These are phyloP conservation scores for Drosophila sordidula DNA, from an alignment of 2,888 invertebrate species.

Conservation along the genomic window DNA sequence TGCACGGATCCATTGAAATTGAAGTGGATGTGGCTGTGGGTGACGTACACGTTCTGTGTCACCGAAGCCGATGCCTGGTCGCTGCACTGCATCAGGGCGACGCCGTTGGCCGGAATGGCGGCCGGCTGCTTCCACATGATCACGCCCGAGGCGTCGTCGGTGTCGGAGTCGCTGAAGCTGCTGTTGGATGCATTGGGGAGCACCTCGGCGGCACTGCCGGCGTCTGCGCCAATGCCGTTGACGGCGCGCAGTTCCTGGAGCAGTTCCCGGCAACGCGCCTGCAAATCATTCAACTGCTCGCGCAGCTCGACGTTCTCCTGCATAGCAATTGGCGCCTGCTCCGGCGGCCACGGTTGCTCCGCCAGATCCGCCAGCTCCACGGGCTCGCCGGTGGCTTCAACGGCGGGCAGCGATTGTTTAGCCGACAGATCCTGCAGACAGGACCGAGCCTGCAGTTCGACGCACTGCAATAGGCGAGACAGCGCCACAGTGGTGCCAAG, in stretches of 20 bases:
- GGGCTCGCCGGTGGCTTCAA: background rate
- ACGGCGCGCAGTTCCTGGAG: constrained; percentile 44
- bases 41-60: constrained; percentile 47
- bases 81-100: constrained; percentile 1
- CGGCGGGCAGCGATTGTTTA: background rate
- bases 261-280: constrained; percentile 41
- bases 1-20: constrained; percentile 50
- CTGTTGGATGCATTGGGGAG: constrained; percentile 8
- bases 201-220: background rate
- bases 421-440: background rate
- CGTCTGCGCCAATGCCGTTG: background rate
- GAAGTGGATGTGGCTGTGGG: constrained; percentile 60
- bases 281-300: constrained; percentile 44
- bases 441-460: constrained; percentile 12
- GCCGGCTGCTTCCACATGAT: constrained; percentile 31
- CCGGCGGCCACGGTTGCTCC: background rate
- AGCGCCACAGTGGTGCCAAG: constrained; percentile 29
- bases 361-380: background rate
- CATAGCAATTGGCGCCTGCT: background rate
- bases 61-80: background rate
- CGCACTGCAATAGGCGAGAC: constrained; percentile 35
- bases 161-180: constrained; percentile 10
- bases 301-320: constrained; percentile 31
- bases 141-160: constrained; percentile 2
- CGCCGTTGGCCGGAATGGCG: background rate